Conservation (phyloP, 2,113 vertebrate species). For the Gymnocephalus cernua region DNA sequence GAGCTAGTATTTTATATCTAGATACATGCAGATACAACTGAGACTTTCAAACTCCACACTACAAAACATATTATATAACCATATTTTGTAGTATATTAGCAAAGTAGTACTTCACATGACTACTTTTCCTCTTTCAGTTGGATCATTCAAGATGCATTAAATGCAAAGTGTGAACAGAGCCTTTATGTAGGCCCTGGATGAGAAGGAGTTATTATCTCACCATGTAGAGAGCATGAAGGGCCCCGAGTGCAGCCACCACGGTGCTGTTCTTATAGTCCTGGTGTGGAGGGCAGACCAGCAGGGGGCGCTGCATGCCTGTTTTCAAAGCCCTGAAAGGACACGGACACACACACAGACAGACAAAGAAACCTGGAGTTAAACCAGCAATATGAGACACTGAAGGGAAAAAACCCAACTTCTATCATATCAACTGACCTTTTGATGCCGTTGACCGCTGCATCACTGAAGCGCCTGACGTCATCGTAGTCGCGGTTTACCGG, state of each 20-base stretch:
- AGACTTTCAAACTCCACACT: background rate
- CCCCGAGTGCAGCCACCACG: conserved; percentile 82
- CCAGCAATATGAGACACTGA: background rate
- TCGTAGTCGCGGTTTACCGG: conserved; percentile 86
- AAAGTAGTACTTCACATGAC: background rate
- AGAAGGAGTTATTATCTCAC: conserved; percentile 65
- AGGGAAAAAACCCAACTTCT: too few species aligned
- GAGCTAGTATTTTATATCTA: background rate
- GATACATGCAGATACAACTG: background rate
- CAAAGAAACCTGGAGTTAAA: background rate
- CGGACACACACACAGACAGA: background rate
- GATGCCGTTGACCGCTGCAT: conserved; percentile 82
- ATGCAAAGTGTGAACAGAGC: background rate
- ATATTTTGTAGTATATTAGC: background rate
- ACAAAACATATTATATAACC: background rate
- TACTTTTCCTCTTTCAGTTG: background rate
- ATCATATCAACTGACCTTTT: conserved; percentile 65
- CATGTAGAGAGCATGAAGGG: conserved; percentile 86
- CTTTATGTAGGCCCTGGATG: background rate
- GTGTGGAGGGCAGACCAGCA: conserved; percentile 85
- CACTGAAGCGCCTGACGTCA: conserved; percentile 84
- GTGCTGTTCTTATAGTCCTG: conserved; percentile 75
- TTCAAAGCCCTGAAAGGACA: conserved; percentile 82
- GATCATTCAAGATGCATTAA: background rate
- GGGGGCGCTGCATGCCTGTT: conserved; percentile 84